Conservation (phyloP, 2,888 invertebrate genomes). For the Conus canariensis region DNA sequence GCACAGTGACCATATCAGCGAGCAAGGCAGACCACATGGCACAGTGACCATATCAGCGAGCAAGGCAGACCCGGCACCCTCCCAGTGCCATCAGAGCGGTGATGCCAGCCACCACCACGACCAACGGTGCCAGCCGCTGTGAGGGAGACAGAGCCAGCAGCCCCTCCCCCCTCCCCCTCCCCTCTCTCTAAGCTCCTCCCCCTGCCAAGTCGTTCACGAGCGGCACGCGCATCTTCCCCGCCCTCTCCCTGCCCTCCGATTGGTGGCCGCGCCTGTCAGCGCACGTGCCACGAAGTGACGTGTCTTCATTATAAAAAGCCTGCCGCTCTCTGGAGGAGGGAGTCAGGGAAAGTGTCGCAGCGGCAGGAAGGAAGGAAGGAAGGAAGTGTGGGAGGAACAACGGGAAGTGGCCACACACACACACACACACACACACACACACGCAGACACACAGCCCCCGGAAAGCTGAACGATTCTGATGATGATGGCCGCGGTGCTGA, state of each 20-base stretch:
- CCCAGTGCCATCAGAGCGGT: no score
- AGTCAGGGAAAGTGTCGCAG: background rate
- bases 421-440: background rate
- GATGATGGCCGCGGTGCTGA: background rate
- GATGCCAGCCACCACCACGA: no score
- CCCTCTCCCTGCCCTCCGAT: conserved; percentile 13
- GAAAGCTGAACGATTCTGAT: background rate
- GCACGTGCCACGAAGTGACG: conserved; percentile 15
- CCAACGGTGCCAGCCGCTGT: no score
- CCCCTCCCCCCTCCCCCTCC: background rate
- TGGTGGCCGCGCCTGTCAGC: conserved; percentile 2
- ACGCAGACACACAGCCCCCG: background rate
- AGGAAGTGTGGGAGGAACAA: background rate
- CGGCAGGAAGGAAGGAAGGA: background rate
- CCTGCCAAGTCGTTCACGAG: background rate
- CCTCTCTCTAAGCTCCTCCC: conserved; percentile 13
- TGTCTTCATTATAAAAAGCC: conserved; percentile 7
- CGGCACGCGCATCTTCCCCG: conserved; percentile 28
- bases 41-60: no score
- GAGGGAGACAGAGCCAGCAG: background rate
- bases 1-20: no score
- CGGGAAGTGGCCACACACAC: background rate
- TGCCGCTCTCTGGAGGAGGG: background rate
- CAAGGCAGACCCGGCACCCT: no score
- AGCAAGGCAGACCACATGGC: no score